Conservation (phyloP, 1,140 invertebrate genomes). For the Lepidurus couesii region DNA sequence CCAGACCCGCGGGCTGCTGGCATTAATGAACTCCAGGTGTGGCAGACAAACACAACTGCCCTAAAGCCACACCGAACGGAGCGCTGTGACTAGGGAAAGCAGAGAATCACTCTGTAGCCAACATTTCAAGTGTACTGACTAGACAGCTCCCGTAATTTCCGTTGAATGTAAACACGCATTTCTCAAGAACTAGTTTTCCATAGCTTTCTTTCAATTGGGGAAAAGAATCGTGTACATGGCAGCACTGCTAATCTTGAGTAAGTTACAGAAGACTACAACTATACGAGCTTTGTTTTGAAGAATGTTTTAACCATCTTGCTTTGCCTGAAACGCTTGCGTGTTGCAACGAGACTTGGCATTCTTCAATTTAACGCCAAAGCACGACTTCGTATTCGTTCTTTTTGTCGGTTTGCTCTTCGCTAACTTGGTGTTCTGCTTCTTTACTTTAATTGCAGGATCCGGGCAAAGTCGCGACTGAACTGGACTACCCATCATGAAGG, state of each 20-base stretch:
- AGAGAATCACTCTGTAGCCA: not conserved
- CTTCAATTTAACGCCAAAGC: no score
- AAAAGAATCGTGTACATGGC: not conserved
- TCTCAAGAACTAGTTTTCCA: not conserved
- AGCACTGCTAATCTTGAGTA: not conserved
- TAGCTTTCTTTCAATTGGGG: not conserved
- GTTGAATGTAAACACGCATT: not conserved
- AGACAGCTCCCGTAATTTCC: not conserved
- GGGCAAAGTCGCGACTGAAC: not conserved
- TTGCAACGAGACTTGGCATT: no score
- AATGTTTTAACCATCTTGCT: no score
- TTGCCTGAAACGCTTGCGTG: no score
- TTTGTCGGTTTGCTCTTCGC: no score
- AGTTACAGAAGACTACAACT: not conserved
- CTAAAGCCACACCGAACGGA: not conserved
- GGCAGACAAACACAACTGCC: slow-evolving; percentile 6
- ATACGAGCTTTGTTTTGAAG: no score
- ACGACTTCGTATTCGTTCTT: no score
- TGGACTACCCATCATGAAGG: not conserved
- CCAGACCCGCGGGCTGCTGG: not conserved
- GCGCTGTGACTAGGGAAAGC: not conserved
- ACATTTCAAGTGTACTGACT: slow-evolving; percentile 1
- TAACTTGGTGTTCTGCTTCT: not conserved
- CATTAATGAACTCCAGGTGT: not conserved
- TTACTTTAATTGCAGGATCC: not conserved